Evolutionary conservation across 2,113 vertebrate species (phyloP).

Genomic region (Pteruthius melanotis): DNA sequence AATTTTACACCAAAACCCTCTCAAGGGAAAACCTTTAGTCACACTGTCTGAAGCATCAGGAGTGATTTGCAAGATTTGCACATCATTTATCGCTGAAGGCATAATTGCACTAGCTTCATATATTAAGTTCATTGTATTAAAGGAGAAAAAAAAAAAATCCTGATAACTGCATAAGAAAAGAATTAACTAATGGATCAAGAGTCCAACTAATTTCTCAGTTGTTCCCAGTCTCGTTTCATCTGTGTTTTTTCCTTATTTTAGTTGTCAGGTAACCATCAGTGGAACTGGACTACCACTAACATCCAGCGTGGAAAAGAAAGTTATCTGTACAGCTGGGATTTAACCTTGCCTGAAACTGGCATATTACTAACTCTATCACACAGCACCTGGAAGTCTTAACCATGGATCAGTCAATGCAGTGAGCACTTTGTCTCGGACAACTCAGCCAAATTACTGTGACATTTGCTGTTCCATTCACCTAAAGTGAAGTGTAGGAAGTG

Average conservation of each 20-base stretch:
- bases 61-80: neutral
- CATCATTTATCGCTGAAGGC: neutral
- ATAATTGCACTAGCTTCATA: neutral
- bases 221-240: neutral
- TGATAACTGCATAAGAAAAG: neutral
- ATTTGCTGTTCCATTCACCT: neutral
- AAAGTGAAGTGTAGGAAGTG: neutral
- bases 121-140: neutral
- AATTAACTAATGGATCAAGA: neutral
- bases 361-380: neutral
- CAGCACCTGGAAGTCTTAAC: neutral
- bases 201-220: neutral
- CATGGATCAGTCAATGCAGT: fast-evolving
- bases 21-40: neutral
- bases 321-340: neutral
- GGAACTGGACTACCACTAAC: neutral
- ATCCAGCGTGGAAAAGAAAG: neutral
- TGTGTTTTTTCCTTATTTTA: neutral
- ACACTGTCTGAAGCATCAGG: neutral
- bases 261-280: neutral
- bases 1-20: neutral
- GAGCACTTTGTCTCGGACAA: neutral
- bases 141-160: neutral
- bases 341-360: neutral
- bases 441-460: neutral